These are phyloP conservation scores for Rynchops niger DNA, from an alignment of 2,113 vertebrate genomes.

Conservation along the genomic window DNA sequence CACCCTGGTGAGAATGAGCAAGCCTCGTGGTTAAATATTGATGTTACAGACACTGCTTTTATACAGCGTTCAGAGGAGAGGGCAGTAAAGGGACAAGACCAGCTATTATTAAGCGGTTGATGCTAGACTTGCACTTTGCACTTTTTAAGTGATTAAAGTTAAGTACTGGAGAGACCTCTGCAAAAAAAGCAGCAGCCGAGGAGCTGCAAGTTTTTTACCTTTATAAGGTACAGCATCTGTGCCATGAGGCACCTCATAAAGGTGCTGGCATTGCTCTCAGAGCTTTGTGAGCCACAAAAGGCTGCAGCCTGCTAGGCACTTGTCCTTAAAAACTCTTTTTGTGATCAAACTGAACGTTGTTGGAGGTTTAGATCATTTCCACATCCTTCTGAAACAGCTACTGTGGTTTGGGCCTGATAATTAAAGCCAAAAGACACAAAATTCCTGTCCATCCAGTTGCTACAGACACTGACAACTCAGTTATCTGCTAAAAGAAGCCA, in stretches of 20 bases:
- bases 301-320: neutral
- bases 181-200: neutral
- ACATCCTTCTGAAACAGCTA: neutral
- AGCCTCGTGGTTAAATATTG: slow-evolving; percentile 31
- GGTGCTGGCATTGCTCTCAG: neutral
- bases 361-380: neutral
- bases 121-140: neutral
- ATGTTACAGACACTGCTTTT: neutral
- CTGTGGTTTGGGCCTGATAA: neutral
- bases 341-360: neutral
- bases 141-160: neutral
- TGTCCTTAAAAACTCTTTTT: neutral
- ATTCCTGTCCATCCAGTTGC: neutral
- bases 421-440: neutral
- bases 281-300: neutral
- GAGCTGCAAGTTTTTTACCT: neutral
- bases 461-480: neutral
- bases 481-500: neutral
- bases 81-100: neutral
- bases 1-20: neutral
- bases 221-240: neutral
- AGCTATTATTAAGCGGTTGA: neutral
- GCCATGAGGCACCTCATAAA: neutral
- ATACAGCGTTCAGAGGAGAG: neutral
- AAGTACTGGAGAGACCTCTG: neutral